Conservation (phyloP, 2,113 vertebrate genomes). For the Aspidoscelis tigris region DNA sequence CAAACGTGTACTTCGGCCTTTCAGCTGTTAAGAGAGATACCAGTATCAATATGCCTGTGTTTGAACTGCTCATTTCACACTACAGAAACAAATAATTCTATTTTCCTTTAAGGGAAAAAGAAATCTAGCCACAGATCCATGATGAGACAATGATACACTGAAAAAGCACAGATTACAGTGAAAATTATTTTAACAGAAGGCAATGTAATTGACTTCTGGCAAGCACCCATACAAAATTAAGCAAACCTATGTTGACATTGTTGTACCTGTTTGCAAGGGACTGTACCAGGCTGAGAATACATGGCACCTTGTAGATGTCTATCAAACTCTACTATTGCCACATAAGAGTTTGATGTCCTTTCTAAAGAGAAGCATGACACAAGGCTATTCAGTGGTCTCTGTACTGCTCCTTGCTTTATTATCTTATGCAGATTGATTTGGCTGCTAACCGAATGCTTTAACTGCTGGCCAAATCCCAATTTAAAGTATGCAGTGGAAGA, state of each 20-base stretch:
- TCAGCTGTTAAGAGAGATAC: slow-evolving; percentile 77
- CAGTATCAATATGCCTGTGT: not conserved
- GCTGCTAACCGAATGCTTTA: not conserved
- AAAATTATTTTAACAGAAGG: not conserved
- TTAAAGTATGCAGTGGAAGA: not conserved
- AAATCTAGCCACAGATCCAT: not conserved
- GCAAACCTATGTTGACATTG: not conserved
- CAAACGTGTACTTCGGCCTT: slow-evolving; percentile 97
- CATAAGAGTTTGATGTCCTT: not conserved
- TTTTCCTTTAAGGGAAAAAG: not conserved
- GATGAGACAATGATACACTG: not conserved
- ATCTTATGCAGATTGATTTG: not conserved
- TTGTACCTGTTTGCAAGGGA: not conserved
- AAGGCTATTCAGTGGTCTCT: not conserved
- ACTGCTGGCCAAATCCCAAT: not conserved
- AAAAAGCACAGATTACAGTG: not conserved
- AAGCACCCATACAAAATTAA: not conserved
- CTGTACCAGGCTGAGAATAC: not conserved
- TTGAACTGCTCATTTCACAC: not conserved
- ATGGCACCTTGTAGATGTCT: too few relatives aligned
- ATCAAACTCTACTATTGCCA: not conserved
- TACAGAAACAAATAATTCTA: not conserved
- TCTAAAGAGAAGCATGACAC: not conserved
- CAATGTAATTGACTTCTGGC: not conserved
- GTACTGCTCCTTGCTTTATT: not conserved